These are phyloP conservation scores for Spondyliosoma cantharus DNA, from an alignment of 2,797 vertebrate genomes.

Conservation along the genomic window DNA sequence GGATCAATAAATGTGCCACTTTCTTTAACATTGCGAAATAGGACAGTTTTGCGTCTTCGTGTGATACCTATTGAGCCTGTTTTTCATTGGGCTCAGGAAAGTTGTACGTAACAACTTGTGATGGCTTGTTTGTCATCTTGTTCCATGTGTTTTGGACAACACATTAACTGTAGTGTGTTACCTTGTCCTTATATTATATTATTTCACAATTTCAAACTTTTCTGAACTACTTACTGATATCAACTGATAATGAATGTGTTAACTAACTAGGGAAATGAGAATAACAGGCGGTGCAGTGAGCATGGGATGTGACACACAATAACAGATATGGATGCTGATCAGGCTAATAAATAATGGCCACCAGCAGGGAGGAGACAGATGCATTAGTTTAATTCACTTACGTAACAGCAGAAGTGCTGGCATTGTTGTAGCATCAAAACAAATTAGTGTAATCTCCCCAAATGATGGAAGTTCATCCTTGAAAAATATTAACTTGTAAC, in stretches of 20 bases:
- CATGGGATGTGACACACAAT: slow-evolving; percentile 23
- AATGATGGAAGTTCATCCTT: slow-evolving; percentile 30
- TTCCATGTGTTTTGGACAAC: too few relatives aligned
- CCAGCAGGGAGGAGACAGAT: slow-evolving; percentile 50
- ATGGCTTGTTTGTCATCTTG: too few relatives aligned
- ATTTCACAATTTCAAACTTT: too few relatives aligned
- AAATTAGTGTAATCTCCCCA: slow-evolving; percentile 15
- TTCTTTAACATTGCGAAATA: too few relatives aligned
- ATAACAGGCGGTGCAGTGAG: neutral
- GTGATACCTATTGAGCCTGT: too few relatives aligned
- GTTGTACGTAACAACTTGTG: too few relatives aligned
- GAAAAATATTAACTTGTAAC: neutral
- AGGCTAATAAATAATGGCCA: slow-evolving; percentile 54
- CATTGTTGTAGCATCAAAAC: slow-evolving; percentile 38
- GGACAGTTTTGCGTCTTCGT: too few relatives aligned
- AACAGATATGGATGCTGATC: slow-evolving; percentile 47
- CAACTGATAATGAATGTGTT: neutral
- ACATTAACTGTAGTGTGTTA: too few relatives aligned
- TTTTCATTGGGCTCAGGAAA: too few relatives aligned
- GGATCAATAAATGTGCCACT: too few relatives aligned
- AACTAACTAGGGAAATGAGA: slow-evolving; percentile 4
- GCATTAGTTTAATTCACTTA: slow-evolving; percentile 69
- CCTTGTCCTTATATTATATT: too few relatives aligned
- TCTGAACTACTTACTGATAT: too few relatives aligned
- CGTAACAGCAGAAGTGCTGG: slow-evolving; percentile 31